Conservation (phyloP, 2,113 vertebrate species). For the Hydrolagus affinis region DNA sequence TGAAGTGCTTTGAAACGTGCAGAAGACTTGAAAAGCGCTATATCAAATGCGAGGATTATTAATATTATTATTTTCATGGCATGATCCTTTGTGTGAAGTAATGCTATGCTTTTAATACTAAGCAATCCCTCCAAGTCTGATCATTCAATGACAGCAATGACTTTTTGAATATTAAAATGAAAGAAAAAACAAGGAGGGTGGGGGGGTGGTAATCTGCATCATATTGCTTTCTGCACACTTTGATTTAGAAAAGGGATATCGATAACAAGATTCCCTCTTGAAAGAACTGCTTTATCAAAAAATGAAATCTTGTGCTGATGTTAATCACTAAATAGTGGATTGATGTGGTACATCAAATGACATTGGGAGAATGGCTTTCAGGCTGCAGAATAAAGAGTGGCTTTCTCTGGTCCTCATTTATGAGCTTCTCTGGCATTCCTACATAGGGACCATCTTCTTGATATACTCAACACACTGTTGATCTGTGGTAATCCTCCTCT, state of each 20-base stretch:
- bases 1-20: no score
- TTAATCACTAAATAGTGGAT: background rate
- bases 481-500: background rate
- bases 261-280: no score
- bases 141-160: no score
- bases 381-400: background rate
- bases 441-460: background rate
- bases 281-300: background rate
- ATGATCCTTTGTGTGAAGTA: no score
- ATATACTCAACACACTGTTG: background rate
- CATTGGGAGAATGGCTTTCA: background rate
- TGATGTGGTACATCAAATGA: background rate
- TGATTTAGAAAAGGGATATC: background rate
- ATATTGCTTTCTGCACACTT: background rate
- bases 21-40: no score
- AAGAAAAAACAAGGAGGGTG: background rate
- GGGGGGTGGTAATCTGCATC: background rate
- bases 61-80: no score
- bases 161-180: background rate
- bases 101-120: no score
- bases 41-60: no score
- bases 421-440: conserved; percentile 19
- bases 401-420: conserved; percentile 7
- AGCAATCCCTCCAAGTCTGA: background rate
- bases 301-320: background rate